phyloP scores from a whole-genome alignment of 2,113 vertebrate genomes.

The Caretta caretta region DNA sequence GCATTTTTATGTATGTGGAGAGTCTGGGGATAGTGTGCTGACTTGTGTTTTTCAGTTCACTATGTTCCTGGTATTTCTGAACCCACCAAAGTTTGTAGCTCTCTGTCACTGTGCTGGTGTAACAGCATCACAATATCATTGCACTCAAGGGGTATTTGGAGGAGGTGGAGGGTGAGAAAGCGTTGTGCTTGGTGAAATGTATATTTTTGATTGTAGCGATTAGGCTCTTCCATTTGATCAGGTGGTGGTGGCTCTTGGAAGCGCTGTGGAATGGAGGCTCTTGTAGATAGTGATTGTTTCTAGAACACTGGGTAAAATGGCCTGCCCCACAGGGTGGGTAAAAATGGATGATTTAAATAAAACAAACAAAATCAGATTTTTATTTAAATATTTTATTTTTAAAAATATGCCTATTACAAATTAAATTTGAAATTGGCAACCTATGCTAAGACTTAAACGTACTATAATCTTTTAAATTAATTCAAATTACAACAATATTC shows the following conservation, averaged over 20 bases:
- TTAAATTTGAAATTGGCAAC: too few relatives aligned
- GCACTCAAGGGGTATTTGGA: not conserved
- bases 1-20: not conserved
- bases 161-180: not conserved
- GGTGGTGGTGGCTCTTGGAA: not conserved
- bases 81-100: not conserved
- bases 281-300: not conserved
- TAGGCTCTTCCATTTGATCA: not conserved
- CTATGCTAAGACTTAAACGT: too few relatives aligned
- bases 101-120: accelerated
- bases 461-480: too few relatives aligned
- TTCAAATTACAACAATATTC: too few relatives aligned
- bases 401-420: too few relatives aligned
- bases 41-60: not conserved
- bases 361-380: too few relatives aligned
- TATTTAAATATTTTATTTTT: too few relatives aligned
- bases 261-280: not conserved
- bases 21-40: too few relatives aligned
- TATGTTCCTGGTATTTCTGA: not conserved
- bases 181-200: not conserved
- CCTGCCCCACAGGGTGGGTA: not conserved
- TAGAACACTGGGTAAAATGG: not conserved
- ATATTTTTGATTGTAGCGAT: not conserved
- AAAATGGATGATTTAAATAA: too few relatives aligned
- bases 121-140: not conserved